Evolutionary conservation across 30 jellyfish, hydroid and myxozoan genomes (phyloP).

Genomic region (Clytia hemisphaerica): DNA sequence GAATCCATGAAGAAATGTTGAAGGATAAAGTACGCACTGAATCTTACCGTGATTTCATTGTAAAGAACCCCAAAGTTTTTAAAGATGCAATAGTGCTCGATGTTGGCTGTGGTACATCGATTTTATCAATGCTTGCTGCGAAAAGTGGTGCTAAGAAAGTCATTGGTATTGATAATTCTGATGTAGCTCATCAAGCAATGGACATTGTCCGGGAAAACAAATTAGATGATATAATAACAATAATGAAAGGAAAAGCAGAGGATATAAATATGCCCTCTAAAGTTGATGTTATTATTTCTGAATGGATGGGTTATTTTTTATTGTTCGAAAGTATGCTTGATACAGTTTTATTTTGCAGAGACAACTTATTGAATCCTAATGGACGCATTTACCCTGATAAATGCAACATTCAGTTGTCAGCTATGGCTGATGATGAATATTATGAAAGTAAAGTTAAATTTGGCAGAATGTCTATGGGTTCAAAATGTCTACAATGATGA

Average conservation of each 20-base stretch:
- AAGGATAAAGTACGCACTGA: conserved; percentile 74
- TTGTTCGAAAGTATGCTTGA: conserved; percentile 92
- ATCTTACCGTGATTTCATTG: conserved; percentile 56
- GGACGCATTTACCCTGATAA: conserved; percentile 76
- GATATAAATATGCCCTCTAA: conserved; percentile 35
- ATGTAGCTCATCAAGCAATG: conserved; percentile 89
- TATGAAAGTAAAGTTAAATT: conserved; percentile 51
- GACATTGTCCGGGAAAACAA: conserved; percentile 79
- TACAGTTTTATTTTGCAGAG: conserved; percentile 68
- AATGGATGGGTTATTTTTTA: conserved; percentile 98
- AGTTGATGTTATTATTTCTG: conserved; percentile 87
- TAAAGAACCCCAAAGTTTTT: conserved; percentile 31
- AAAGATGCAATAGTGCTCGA: conserved; percentile 57
- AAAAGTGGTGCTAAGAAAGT: conserved; percentile 69
- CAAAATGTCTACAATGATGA: conserved; percentile 75
- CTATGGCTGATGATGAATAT: conserved; percentile 50
- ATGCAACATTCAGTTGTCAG: conserved; percentile 51
- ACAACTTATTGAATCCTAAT: conserved; percentile 32
- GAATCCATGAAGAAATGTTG: conserved; percentile 89
- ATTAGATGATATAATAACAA: conserved; percentile 44
- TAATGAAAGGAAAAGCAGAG: conserved; percentile 73
- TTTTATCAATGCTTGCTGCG: conserved; percentile 93
- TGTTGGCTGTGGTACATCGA: conserved; percentile 89
- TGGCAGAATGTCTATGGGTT: conserved; percentile 91
- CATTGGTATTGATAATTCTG: conserved; percentile 87